Base-by-base conservation (phyloP, 2,797 vertebrate genomes). In the Sparidentex hasta region DNA sequence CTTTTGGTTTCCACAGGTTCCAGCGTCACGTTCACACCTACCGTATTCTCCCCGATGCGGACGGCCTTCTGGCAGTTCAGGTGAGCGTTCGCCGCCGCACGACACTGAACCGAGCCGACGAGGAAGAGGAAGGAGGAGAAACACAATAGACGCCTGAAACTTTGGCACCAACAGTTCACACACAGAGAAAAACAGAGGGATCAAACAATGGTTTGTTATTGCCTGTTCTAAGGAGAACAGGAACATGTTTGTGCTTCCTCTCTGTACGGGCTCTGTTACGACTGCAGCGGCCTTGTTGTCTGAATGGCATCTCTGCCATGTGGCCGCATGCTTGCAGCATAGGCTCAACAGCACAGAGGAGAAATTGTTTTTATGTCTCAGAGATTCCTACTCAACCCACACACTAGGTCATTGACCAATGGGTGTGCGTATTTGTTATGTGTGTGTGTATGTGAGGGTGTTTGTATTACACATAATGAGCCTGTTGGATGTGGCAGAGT, bases 11-110 rank as follows among this genome's bases (percentile, higher is more conserved):
- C 38, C 70, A 41, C 82, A 97, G 96, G 88, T 96, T 95, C 76
- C 95, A 95, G 52, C 88, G 95, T 21, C 95, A 96, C 29, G 95
- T 97, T 78, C 96, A 97, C 90, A 96, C 96, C 1, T 97, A 97
- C 82, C 95, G 96, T 20, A 94, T 97, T 65, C 94, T 96, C 18
- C 95, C 95, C 5, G 96, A 96, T 12, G 83, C 92, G 4, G 96
- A 96, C 4, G 95, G 95, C 52, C 93, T 96, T 33, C 90, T 97
- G 3, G 95, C 96, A 33, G 96, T 97, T 59, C 96, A 97, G 95
- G 96, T 97, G 74, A 94, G 93, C 54, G 51, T 21, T 65, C 38
- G 2, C 46, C 23, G 0, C 21, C 29, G 12, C 72, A 57, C 7
- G 1, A 27, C 27, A 43, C 4, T 38, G 20, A 63, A 21, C 52